Base-by-base conservation (phyloP, 1,140 invertebrate species). In the Parapsyche elsis region DNA sequence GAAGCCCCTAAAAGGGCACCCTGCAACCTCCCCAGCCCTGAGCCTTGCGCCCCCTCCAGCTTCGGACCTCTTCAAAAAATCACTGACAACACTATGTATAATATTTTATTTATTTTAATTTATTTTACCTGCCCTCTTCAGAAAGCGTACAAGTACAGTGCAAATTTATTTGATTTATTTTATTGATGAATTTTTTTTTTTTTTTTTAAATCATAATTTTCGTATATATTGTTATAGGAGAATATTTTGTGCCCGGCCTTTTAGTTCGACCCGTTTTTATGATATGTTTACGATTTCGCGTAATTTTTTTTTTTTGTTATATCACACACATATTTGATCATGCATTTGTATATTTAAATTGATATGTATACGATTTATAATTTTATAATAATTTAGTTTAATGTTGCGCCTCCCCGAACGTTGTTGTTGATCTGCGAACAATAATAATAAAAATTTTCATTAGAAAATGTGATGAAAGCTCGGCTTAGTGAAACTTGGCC, bases 1-100 rank as follows among this genome's bases (percentile, higher is more conserved):
- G 88, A 87, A 86, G 89, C 90, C 84, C 88, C 88, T 49, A 87
- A 84, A 84, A 89, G 87, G 85, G 88, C 88, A 79, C 87, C 87
- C 83, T 87, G 86, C 85, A 89, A 86, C 85, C 88, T 87, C 86
- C 87, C 87, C 81, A 89, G 85, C 86, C 88, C 85, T 84, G 87
- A 87, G 83, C 84, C 85, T 80, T 73, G 75, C 61, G 57, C 87
- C 88, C 88, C 90, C 87, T 86, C 89, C 88, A 90, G 86, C 86
- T 89, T 90, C 88, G 88, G 88, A 88, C 87, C 88, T 77, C 75
- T 77, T 77, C 59, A 21, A 30, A 38, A 38, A 38, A 19, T n/a
- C 75, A 77, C 75, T 53, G 71, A 73, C 44, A 73, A n/a, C 71
- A 46, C 38, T 73, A 45, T 71, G 38, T 38, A 12, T 2, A 10